Evolutionary conservation across 1,140 invertebrate genomes (phyloP).

Genomic region (Ctenoplectra terminalis): DNA sequence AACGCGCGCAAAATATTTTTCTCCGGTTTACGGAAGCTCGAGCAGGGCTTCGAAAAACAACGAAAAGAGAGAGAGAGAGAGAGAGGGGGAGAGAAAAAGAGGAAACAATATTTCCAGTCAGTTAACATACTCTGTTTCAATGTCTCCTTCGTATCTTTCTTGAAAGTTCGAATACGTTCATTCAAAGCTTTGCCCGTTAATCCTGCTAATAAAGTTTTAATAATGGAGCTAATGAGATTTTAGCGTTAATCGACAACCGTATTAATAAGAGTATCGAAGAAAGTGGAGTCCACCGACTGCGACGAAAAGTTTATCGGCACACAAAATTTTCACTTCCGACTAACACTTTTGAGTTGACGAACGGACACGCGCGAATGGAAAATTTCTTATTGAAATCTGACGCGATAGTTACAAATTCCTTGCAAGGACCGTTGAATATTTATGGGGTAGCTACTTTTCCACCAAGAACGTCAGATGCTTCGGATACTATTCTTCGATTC

Average conservation of each 20-base stretch:
- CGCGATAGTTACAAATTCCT: conserved; percentile 35
- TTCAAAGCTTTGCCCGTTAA: not conserved
- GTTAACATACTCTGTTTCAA: conserved; percentile 8
- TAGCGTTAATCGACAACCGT: not conserved
- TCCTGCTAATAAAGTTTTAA: conserved; percentile 36
- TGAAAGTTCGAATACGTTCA: not conserved
- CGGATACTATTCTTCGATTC: not conserved
- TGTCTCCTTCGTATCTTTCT: not conserved
- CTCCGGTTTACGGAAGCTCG: not conserved
- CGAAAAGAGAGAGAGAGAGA: not conserved
- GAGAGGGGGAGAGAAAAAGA: not conserved
- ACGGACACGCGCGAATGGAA: not conserved
- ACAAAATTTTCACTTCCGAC: not conserved
- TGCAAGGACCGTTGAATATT: conserved; percentile 12
- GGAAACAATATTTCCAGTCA: conserved; percentile 17
- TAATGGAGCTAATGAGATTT: not conserved
- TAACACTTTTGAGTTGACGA: not conserved
- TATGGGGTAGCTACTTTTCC: not conserved
- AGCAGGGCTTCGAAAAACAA: not conserved
- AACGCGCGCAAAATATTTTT: conserved; percentile 1
- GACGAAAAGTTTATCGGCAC: not conserved
- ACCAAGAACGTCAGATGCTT: conserved; percentile 16
- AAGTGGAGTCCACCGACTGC: no score
- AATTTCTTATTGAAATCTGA: conserved; percentile 15
- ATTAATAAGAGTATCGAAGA: conserved; percentile 18